Base-by-base conservation (phyloP, 1,140 invertebrate genomes). In the Rhyzopertha dominica region DNA sequence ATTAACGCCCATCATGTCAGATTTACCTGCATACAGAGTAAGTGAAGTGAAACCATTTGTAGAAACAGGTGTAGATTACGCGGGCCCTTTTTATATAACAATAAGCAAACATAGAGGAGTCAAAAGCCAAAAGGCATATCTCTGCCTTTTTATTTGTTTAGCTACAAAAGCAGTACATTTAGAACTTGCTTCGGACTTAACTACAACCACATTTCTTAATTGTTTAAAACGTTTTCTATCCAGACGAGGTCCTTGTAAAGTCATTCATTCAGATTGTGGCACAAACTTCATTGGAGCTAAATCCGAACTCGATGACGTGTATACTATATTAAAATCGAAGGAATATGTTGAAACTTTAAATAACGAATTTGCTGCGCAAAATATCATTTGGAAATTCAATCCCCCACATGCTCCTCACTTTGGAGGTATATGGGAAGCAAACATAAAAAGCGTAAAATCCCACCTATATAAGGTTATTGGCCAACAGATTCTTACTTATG, bases 381-480 rank as follows among this genome's bases (percentile, higher is more conserved):
- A n/a, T n/a, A n/a, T n/a, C n/a, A n/a, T n/a, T 19, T 73, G 68
- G 65, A 36, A 64, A 9, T 68, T 72, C 40, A 66, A 66, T 42
- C 65, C 68, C 1, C 60, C 69, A 16, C 14, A 24, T 3, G 59
- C 64, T 9, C 58, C 63, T 5, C 61, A 70, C 53, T 67, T 71
- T 38, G 67, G 68, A 16, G 68, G 66, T 5, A 25, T 66, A 14
- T 68, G 64, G 54, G 71, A 73, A 49, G 40, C 59, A 2, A 58
- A 51, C 1, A 58, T 72, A 0, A 65, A 65, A 48, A 46, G 44
- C 16, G 49, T 61, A 3, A 72, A 71, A 43, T 43, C 50, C 17
- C 62, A 63, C n/a, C n/a, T n/a, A n/a, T n/a, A 39, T 42, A 47
- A 44, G 29, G 13, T 20, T 13, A 38, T 8, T 24, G 26, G 36